phyloP scores from a whole-genome alignment of 2,797 vertebrate genomes.

The Balearica regulorum region DNA sequence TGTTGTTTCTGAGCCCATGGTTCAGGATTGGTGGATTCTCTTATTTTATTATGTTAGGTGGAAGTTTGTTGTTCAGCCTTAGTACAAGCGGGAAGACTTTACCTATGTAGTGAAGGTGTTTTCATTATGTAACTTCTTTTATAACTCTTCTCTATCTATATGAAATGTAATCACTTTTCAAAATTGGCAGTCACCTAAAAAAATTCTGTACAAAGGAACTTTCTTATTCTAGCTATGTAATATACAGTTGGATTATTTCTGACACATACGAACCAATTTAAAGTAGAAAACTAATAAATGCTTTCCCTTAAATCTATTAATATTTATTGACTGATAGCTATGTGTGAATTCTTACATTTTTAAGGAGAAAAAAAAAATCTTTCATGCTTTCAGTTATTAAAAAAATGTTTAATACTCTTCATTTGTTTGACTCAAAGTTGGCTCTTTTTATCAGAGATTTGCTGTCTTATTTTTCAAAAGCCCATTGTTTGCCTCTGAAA shows the following conservation, averaged over 20 bases:
- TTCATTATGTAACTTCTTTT: background rate
- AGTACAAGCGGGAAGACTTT: background rate
- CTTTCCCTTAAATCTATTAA: conserved; percentile 3
- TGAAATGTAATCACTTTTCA: background rate
- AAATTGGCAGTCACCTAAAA: background rate
- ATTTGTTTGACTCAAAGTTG: conserved; percentile 10
- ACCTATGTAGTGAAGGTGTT: background rate
- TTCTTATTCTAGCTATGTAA: background rate
- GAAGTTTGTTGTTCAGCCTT: background rate
- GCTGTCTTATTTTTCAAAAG: conserved; percentile 50
- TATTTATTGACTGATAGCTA: conserved; percentile 26
- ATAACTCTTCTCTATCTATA: background rate
- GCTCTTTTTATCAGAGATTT: conserved; percentile 28
- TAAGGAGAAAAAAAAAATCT: background rate
- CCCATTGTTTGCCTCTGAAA: conserved; percentile 37
- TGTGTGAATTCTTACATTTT: conserved; percentile 13
- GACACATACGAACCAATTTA: background rate
- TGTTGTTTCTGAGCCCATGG: background rate
- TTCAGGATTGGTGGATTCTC: background rate
- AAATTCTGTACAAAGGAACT: background rate
- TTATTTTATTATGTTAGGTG: background rate
- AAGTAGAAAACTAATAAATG: conserved; percentile 14
- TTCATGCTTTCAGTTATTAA: background rate
- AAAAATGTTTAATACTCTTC: conserved; percentile 29
- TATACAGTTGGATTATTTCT: conserved; percentile 8